Evolutionary conservation across 1,140 invertebrate species (phyloP), one percentile per base, ranked within the genome.

Genomic region (Manduca sexta): DNA sequence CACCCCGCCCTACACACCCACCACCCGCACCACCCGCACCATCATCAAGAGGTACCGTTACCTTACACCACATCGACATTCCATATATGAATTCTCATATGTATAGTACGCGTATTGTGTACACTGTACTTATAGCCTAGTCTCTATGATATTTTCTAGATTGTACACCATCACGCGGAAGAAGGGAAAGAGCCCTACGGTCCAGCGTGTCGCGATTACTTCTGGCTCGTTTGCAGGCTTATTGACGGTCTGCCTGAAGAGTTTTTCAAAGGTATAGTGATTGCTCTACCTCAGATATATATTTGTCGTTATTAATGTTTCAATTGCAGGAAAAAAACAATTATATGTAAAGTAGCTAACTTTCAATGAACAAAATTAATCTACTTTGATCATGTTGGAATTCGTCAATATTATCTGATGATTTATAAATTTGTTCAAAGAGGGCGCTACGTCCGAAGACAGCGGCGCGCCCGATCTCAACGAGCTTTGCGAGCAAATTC

Each of bases 141-240:
- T n/a, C n/a, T n/a, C n/a, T n/a, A n/a, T n/a, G n/a, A n/a, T n/a
- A n/a, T n/a, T 26, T 51, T 34, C 8, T 43, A 84, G 78, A 67
- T 74, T 10, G 74, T 72, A 0, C 80, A 84, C 38, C 80, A 84
- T 60, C 80, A 84, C 39, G 58, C 90, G 0, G 94, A 96, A 66
- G 93, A 95, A 68, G 93, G 94, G 2, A 97, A 97, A 69, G 95
- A 97, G 67, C 94, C 95, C 0, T 97, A 95, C 74, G 96, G 96
- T 1, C 95, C 95, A 3, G 95, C 96, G 3, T 97, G 96, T 81
- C 83, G 95, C 14, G 96, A 98, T 75, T 98, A 97, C 79, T 97
- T 98, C 73, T 97, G 95, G 95, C 84, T 98, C 0, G 87, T 97
- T 1, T 95, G 95, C 62, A 89, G 95, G 12, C 86, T 98, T 5